These are phyloP conservation scores for Staurois parvus DNA, from an alignment of 2,797 vertebrate genomes.

Conservation along the genomic window DNA sequence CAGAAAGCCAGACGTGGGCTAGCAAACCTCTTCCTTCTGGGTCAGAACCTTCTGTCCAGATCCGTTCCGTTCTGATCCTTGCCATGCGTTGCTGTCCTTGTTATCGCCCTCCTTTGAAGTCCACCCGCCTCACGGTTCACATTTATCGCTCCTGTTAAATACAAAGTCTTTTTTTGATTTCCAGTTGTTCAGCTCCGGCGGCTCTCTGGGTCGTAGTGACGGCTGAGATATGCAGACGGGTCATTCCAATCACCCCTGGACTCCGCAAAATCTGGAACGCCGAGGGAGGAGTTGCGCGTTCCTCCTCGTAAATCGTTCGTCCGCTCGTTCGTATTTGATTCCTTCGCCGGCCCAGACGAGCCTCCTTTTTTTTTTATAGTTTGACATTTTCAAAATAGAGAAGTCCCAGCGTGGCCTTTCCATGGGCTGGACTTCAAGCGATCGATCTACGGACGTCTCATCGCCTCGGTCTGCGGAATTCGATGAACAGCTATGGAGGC, in stretches of 20 bases:
- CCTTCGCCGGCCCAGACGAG: neutral
- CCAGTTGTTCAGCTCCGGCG: too few relatives aligned
- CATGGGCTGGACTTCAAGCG: neutral
- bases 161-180: too few relatives aligned
- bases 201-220: neutral
- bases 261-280: neutral
- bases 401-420: neutral
- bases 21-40: too few relatives aligned
- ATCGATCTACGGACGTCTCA: conserved; percentile 8
- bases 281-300: conserved; percentile 17
- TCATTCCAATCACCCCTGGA: neutral
- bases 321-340: conserved; percentile 26
- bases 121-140: too few relatives aligned
- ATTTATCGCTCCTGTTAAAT: too few relatives aligned
- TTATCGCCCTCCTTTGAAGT: too few relatives aligned
- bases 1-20: too few relatives aligned
- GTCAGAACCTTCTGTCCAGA: too few relatives aligned
- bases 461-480: neutral
- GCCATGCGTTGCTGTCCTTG: too few relatives aligned
- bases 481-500: neutral
- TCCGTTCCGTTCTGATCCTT: too few relatives aligned
- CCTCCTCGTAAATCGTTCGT: conserved; percentile 16
- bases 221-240: neutral
- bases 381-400: neutral
- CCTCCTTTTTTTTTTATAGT: neutral